A percentile compares a stretch with the other conserved stretches of the same genome.
Evolutionary conservation across 1,140 invertebrate genomes (phyloP).

Genomic region (Heliconius melpomene): DNA sequence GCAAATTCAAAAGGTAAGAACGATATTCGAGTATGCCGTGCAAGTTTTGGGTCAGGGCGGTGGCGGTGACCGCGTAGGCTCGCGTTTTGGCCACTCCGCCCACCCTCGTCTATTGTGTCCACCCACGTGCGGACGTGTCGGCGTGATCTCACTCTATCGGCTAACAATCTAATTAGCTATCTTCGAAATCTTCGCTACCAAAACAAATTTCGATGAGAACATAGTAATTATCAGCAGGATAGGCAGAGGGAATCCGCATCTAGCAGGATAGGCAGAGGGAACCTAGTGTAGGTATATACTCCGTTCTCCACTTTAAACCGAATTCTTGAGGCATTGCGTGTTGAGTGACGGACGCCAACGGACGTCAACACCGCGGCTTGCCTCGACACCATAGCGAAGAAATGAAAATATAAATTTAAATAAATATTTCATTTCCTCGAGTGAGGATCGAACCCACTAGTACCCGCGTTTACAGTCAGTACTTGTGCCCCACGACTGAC

Average conservation of each 20-base stretch:
- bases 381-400: no score
- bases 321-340: neutral
- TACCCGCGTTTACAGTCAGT: no score
- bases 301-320: neutral
- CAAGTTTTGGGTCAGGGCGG: constrained; percentile 29
- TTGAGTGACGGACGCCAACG: no score
- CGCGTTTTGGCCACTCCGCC: constrained; percentile 65
- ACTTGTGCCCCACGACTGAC: neutral
- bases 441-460: no score
- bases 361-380: no score
- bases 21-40: constrained; percentile 15
- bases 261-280: neutral
- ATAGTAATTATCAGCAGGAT: neutral
- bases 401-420: no score
- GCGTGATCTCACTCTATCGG: constrained; percentile 63
- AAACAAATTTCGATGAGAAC: constrained; percentile 21
- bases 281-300: neutral
- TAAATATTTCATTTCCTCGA: no score
- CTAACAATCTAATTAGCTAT: constrained; percentile 51
- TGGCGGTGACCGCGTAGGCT: constrained; percentile 60
- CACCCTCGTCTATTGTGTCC: constrained; percentile 63
- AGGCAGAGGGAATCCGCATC: neutral
- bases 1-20: constrained; percentile 1
- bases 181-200: constrained; percentile 33
- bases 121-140: constrained; percentile 55